Evolutionary conservation across 1,140 invertebrate genomes (phyloP).

Genomic region (Paralvinella palmiformis): DNA sequence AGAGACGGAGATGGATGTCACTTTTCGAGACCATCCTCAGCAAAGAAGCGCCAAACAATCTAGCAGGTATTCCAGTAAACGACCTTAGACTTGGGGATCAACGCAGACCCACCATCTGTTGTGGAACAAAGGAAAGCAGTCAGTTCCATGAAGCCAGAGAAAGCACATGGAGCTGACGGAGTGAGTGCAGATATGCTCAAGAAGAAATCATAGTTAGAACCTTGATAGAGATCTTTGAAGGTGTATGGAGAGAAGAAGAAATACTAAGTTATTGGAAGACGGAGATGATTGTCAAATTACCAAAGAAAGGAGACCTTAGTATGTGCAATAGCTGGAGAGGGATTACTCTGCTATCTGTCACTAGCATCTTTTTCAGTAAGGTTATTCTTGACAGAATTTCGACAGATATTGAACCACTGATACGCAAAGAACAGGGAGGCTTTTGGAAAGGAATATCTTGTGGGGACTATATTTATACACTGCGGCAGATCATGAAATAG

Average conservation of each 20-base stretch:
- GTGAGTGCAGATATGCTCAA: conserved; percentile 6
- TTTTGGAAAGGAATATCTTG: conserved; percentile 5
- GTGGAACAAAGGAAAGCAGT: conserved; percentile 11
- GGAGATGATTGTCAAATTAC: conserved; percentile 25
- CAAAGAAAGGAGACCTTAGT: conserved; percentile 29
- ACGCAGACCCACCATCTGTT: background rate
- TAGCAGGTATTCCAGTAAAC: background rate
- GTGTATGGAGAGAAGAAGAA: conserved; percentile 4
- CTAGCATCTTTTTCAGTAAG: conserved; percentile 14
- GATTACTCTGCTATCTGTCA: conserved; percentile 26
- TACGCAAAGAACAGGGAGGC: background rate
- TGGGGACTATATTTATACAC: background rate
- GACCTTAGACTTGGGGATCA: background rate
- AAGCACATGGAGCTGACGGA: conserved; percentile 7
- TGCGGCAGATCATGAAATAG: background rate
- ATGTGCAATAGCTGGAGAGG: conserved; percentile 28
- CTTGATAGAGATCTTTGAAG: conserved; percentile 4
- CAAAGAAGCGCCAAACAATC: background rate
- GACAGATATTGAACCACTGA: too few relatives aligned
- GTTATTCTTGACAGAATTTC: conserved; percentile 2
- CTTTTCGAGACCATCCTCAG: conserved; percentile 13
- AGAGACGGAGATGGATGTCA: background rate
- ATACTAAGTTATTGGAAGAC: conserved; percentile 25
- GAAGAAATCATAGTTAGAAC: background rate
- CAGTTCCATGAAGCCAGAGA: conserved; percentile 6